Conservation (phyloP, 2,113 vertebrate genomes). For the Dromas ardeola region DNA sequence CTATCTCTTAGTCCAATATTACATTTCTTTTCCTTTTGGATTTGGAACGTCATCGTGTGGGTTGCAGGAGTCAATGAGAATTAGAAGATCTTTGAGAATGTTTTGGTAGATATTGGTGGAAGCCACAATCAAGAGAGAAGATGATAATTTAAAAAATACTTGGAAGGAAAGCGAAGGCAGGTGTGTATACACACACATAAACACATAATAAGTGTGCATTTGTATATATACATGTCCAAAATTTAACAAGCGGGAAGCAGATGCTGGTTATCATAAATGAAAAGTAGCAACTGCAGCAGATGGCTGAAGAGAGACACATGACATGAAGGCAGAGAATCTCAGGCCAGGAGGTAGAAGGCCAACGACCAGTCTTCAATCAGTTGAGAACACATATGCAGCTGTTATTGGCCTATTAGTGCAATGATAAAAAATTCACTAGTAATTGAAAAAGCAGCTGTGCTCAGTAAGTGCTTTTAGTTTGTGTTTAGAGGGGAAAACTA, state of each 20-base stretch:
- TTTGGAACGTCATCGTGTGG: not conserved
- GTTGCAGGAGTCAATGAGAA: not conserved
- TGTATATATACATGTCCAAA: not conserved
- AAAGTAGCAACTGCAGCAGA: not conserved
- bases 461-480: not conserved
- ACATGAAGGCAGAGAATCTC: not conserved
- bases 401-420: not conserved
- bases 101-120: not conserved
- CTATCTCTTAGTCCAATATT: not conserved
- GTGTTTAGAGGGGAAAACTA: not conserved
- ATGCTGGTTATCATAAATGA: not conserved
- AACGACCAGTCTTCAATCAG: not conserved
- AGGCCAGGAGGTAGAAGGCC: not conserved
- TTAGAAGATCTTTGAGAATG: not conserved
- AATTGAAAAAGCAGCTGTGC: not conserved
- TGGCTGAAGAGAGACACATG: not conserved
- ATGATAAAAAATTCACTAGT: not conserved
- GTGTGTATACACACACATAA: fast-evolving
- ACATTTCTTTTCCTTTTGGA: not conserved
- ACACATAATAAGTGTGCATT: not conserved
- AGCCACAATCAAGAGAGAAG: not conserved
- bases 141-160: not conserved
- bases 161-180: not conserved
- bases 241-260: not conserved
- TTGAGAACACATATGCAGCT: not conserved